Evolutionary conservation across 2,113 vertebrate species (phyloP).

Genomic region (Atractosteus spatula): DNA sequence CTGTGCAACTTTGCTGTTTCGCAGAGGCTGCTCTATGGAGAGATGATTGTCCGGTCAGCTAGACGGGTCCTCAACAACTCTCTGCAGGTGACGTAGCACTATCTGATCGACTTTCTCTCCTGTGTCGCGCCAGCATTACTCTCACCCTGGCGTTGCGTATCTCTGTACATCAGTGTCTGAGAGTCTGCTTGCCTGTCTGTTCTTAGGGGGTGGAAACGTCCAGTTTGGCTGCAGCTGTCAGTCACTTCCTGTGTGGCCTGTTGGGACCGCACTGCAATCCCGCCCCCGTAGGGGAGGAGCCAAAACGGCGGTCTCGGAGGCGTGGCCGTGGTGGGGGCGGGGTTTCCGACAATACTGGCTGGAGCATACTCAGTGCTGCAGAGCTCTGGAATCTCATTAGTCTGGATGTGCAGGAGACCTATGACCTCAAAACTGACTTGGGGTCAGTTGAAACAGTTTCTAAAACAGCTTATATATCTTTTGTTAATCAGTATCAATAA

Average conservation of each 20-base stretch:
- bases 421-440: constrained; percentile 54
- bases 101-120: neutral
- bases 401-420: constrained; percentile 65
- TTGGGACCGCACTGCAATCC: constrained; percentile 64
- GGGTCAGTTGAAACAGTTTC: constrained; percentile 44
- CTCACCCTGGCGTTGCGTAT: neutral
- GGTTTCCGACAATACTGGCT: constrained; percentile 56
- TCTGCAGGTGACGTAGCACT: constrained; percentile 60
- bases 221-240: constrained; percentile 65
- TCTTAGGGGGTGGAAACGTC: constrained; percentile 66
- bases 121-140: no score
- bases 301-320: constrained; percentile 66
- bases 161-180: neutral
- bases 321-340: constrained; percentile 56
- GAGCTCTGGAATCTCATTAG: constrained; percentile 72
- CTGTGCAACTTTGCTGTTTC: no score
- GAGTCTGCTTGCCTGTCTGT: constrained; percentile 19
- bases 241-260: constrained; percentile 77
- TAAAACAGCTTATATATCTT: neutral
- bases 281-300: constrained; percentile 56
- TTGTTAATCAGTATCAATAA: constrained; percentile 12
- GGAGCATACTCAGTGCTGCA: constrained; percentile 59
- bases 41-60: constrained; percentile 66
- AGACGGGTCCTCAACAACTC: constrained; percentile 65
- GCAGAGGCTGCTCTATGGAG: constrained; percentile 59